Percentiles rank a stretch among this genome's conserved stretches.
phyloP scores from a whole-genome alignment of 2,113 vertebrate species.

The Fulica atra region DNA sequence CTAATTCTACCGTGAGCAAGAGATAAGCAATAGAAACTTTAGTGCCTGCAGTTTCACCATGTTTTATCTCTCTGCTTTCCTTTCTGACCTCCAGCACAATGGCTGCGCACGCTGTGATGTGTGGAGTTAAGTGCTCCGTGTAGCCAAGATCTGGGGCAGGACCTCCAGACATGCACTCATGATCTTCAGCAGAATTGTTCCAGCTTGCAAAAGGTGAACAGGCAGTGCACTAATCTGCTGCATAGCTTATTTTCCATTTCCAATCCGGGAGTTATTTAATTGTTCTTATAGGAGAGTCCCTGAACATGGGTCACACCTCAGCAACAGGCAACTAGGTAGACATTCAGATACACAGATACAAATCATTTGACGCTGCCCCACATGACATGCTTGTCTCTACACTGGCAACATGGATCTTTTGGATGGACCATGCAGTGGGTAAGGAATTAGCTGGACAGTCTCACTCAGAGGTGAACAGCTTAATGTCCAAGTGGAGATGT shows the following conservation, averaged over 20 bases:
- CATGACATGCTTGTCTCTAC: no score
- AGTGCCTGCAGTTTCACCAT: background rate
- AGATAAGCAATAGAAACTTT: background rate
- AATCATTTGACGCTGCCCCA: no score
- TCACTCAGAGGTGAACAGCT: no score
- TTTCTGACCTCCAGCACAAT: background rate
- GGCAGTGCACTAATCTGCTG: background rate
- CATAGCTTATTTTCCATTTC: background rate
- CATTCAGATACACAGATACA: background rate
- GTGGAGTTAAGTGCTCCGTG: background rate
- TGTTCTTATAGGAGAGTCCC: background rate
- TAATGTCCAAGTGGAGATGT: no score
- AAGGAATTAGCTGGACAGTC: no score
- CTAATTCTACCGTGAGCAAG: background rate
- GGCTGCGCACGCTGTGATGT: rapidly evolving
- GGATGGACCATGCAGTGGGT: no score
- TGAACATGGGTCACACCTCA: rapidly evolving
- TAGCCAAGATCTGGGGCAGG: background rate
- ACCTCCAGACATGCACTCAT: background rate
- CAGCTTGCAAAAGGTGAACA: background rate
- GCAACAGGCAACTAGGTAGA: background rate
- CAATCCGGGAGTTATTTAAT: background rate
- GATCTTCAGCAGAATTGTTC: background rate
- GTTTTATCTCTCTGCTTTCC: background rate
- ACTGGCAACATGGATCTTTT: no score